Evolutionary conservation across 2,113 vertebrate genomes (phyloP).

Genomic region (Thinocorus orbignyianus): DNA sequence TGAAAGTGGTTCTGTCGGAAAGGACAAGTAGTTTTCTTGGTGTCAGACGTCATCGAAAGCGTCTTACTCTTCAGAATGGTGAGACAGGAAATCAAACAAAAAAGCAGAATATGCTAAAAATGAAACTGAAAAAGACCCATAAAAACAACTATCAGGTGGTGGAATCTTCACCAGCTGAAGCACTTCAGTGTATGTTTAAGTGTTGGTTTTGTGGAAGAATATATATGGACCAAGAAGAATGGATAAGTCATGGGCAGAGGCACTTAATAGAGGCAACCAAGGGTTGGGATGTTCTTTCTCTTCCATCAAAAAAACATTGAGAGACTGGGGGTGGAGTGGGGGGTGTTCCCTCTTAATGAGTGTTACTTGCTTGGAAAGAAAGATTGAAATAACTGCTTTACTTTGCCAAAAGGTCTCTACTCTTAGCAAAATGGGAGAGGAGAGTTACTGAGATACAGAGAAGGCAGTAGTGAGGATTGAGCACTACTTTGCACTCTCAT

Average conservation of each 20-base stretch:
- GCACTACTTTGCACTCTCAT: slow-evolving; percentile 17
- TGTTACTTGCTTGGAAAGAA: not conserved
- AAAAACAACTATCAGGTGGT: slow-evolving; percentile 89
- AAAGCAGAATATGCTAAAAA: slow-evolving; percentile 88
- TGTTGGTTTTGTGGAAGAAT: slow-evolving; percentile 81
- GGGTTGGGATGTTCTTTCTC: slow-evolving; percentile 78
- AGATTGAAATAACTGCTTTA: not conserved
- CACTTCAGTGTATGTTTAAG: slow-evolving; percentile 69
- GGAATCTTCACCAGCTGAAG: slow-evolving; percentile 64
- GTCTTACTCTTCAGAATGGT: slow-evolving; percentile 69
- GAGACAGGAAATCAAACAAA: slow-evolving; percentile 56
- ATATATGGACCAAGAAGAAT: slow-evolving; percentile 80
- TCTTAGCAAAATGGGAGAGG: not conserved
- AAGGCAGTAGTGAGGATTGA: not conserved
- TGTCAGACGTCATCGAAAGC: slow-evolving; percentile 61
- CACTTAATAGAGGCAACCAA: slow-evolving; percentile 80
- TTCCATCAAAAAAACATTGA: slow-evolving; percentile 38
- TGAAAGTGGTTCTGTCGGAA: slow-evolving; percentile 78
- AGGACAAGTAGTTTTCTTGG: slow-evolving; percentile 74
- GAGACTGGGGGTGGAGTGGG: not conserved
- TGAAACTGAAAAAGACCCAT: slow-evolving; percentile 90
- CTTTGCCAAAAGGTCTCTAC: not conserved
- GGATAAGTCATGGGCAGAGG: slow-evolving; percentile 82
- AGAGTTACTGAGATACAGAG: not conserved
- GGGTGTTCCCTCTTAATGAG: not conserved